Base-by-base conservation (phyloP, 1,140 invertebrate genomes). In the Drosophila miranda region DNA sequence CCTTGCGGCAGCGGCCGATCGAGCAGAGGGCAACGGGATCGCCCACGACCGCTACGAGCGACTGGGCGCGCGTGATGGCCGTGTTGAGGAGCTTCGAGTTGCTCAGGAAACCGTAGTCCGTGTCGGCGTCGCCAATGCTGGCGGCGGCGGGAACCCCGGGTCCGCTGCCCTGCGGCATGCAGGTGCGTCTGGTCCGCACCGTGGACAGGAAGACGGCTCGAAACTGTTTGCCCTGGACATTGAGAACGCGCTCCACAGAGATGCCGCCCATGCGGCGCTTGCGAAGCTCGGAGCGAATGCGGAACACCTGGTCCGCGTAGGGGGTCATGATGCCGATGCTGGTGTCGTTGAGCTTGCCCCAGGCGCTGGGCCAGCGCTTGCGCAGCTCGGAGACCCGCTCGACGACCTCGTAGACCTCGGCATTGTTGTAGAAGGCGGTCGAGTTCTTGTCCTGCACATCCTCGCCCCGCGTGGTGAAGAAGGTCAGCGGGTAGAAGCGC, bases 171-270 rank as follows among this genome's bases (percentile, higher is more conserved):
- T 88, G 79, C 2, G 86, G 91, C 92, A 89, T 92, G 89, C 95
- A 97, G 1, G 95, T 96, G 54, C 94, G 92, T 45, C 95, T 91
- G 1, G 96, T 97, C 5, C 96, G 92, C 1, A 98, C 96, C 0
- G 96, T 97, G 19, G 95, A 97, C 41, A 98, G 91, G 73, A 98
- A 95, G 28, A 98, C 94, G 0, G 95, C 96, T 8, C 96, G 92
- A 83, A 97, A 98, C 90, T 98, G 96, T 90, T 97, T 97, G 90
- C 96, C 96, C 92, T 98, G 97, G 0, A 97, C 96, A 91, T 98
- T 98, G 0, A 97, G 92, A 8, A 97, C 96, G 63, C 96, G 92
- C 89, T 97, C 97, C 1, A 97, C 97, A 6, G 95, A 96, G 30
- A 98, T 95, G 43, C 95, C 94, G 58, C 93, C 93, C 81, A 97